Evolutionary conservation across 2,888 invertebrate genomes (phyloP), one percentile per base, ranked within the genome.

Genomic region (Standfussiana lucernea): DNA sequence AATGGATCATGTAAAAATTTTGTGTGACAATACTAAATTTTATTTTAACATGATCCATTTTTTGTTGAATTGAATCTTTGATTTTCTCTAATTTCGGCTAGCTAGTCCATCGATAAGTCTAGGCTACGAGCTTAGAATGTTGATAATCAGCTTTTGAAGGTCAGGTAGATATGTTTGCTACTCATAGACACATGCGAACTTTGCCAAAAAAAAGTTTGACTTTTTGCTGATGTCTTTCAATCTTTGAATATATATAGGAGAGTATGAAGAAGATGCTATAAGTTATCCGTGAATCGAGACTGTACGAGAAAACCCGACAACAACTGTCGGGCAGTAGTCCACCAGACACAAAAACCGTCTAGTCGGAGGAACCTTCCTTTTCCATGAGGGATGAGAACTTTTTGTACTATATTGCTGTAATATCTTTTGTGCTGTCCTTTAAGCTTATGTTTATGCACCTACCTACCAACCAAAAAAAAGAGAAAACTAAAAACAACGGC

Each of bases 131-230:
- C 24, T 66, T 24, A 42, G 67, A 62, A 67, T 77, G 35, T 62
- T 77, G 18, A 37, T 50, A 50, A 13, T 42, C 61, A 53, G n/a
- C 21, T 50, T 77, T 50, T 50, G 35, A 76, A 53, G 35, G 28
- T n/a, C 53, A 45, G 0, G 5, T 37, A 59, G 35, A 56, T 59
- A 10, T 59, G 61, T 66, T 66, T 42, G 24, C 24, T 61, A 32
- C 47, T 40, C 56, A 7, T 15, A 6, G 15, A 56, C 18, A 47
- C 6, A 45, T 18, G 40, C 59, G 11, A 21, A 59, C 18, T 67
- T 1, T 40, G 32, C 18, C 37, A 37, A 70, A 77, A 70, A 77
- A 35, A 11, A 62, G 18, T 6, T 13, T 18, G 24, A 47, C 21
- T 47, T 70, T 77, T 69, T 76, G 50, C n/a, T 64, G 15, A 28